A percentile compares a stretch with the other conserved stretches of the same genome.
phyloP scores from a whole-genome alignment of 2,888 invertebrate species.

The Esperia sulphurella region DNA sequence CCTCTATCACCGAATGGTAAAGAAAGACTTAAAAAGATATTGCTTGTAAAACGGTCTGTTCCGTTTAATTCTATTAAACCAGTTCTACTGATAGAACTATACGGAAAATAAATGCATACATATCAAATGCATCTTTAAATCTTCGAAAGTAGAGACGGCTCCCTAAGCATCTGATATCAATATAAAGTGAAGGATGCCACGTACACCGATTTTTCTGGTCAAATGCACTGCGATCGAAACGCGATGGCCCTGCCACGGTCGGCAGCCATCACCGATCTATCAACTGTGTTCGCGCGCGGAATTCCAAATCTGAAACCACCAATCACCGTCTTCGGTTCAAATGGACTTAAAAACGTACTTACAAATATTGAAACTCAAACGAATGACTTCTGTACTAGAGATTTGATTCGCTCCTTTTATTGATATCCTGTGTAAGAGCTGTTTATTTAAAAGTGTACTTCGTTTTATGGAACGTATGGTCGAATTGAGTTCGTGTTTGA shows the following conservation, averaged over 20 bases:
- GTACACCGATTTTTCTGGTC: slow-evolving; percentile 69
- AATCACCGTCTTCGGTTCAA: slow-evolving; percentile 54
- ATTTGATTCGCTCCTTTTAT: slow-evolving; percentile 22
- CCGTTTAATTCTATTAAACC: too few relatives aligned
- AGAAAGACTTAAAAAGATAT: too few relatives aligned
- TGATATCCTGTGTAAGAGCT: background rate
- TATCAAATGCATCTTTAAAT: background rate
- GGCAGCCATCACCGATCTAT: slow-evolving; percentile 68
- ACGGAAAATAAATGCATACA: background rate
- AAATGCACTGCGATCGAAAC: slow-evolving; percentile 54
- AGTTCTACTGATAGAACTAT: too few relatives aligned
- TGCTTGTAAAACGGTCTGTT: too few relatives aligned
- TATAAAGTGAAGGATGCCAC: slow-evolving; percentile 39
- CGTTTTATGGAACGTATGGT: slow-evolving; percentile 13
- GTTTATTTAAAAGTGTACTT: slow-evolving; percentile 20
- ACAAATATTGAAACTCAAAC: slow-evolving; percentile 61
- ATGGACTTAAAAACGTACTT: slow-evolving; percentile 49
- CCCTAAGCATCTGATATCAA: slow-evolving; percentile 18
- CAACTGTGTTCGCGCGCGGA: slow-evolving; percentile 63
- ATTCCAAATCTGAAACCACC: slow-evolving; percentile 70
- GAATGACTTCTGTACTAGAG: slow-evolving; percentile 54
- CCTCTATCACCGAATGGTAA: too few relatives aligned
- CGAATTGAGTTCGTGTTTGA: slow-evolving; percentile 9
- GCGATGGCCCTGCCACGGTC: slow-evolving; percentile 37
- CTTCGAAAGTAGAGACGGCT: background rate